Percentiles rank a stretch among this genome's conserved stretches.
Evolutionary conservation across 1,140 invertebrate species (phyloP).

Genomic region (Calosoma granatense): DNA sequence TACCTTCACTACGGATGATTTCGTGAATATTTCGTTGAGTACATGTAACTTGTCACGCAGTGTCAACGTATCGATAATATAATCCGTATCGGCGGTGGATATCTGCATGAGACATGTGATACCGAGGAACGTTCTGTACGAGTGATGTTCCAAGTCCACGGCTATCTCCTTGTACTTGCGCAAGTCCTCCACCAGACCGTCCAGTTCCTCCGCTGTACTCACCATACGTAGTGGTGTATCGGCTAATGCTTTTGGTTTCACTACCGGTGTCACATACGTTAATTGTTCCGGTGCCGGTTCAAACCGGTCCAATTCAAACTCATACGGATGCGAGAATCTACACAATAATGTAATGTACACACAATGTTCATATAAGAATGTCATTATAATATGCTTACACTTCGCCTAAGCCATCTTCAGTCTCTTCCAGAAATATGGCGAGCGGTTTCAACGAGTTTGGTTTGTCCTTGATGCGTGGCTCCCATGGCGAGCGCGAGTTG

Average conservation of each 20-base stretch:
- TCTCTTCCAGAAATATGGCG: constrained; percentile 55
- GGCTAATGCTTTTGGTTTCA: constrained; percentile 40
- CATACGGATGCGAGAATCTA: constrained; percentile 81
- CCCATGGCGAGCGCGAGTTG: constrained; percentile 67
- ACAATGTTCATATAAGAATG: constrained; percentile 1
- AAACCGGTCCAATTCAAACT: constrained; percentile 71
- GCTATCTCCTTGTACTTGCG: constrained; percentile 60
- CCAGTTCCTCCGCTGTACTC: constrained; percentile 52
- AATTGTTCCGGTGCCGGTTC: constrained; percentile 42
- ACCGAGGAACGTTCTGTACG: constrained; percentile 70
- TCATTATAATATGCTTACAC: constrained; percentile 25
- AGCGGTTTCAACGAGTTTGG: constrained; percentile 80
- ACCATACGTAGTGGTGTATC: constrained; percentile 60
- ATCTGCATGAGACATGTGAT: constrained; percentile 94
- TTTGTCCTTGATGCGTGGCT: constrained; percentile 75
- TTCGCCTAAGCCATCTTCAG: constrained; percentile 36
- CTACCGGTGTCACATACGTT: constrained; percentile 28
- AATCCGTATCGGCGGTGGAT: constrained; percentile 78
- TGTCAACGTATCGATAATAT: constrained; percentile 79
- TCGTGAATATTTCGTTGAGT: constrained; percentile 87
- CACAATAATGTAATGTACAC: constrained; percentile 17
- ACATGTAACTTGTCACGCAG: constrained; percentile 71
- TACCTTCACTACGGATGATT: constrained; percentile 85
- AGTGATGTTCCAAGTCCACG: constrained; percentile 85
- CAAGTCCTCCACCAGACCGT: constrained; percentile 56